Conservation (phyloP, 2,797 vertebrate species). For the Huso huso region DNA sequence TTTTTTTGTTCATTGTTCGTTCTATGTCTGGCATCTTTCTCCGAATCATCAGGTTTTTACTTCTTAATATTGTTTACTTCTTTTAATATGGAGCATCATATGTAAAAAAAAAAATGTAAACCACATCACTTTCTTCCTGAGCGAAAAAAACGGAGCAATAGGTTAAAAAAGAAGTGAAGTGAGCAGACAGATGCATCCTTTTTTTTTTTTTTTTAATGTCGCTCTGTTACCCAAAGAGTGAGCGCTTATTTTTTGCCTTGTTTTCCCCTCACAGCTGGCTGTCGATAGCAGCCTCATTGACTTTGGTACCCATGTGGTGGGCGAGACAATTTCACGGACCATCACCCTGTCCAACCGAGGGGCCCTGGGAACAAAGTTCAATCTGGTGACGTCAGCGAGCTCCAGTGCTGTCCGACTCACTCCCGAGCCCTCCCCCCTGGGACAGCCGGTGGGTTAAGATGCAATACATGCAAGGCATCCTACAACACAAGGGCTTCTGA, state of each 20-base stretch:
- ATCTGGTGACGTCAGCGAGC: constrained; percentile 42
- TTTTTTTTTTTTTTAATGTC: constrained; percentile 9
- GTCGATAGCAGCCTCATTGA: constrained; percentile 74
- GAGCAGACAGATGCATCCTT: neutral
- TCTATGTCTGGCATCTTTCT: no score
- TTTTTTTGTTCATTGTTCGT: no score
- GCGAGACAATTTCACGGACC: constrained; percentile 67
- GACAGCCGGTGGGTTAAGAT: constrained; percentile 40
- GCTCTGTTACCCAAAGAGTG: neutral
- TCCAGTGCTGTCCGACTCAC: constrained; percentile 22
- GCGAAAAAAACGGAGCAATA: no score
- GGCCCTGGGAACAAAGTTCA: constrained; percentile 69
- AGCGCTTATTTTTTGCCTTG: constrained; percentile 16
- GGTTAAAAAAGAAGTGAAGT: no score
- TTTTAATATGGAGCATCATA: no score
- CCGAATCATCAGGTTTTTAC: no score
- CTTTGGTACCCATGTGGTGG: constrained; percentile 79
- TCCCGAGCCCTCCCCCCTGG: constrained; percentile 13
- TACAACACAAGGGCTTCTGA: neutral
- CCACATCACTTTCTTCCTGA: no score
- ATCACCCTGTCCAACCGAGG: constrained; percentile 80
- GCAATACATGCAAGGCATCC: neutral
- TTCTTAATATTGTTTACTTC: no score
- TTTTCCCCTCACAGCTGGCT: constrained; percentile 59
- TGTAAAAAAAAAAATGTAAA: no score